phyloP scores from a whole-genome alignment of 1,140 invertebrate species.

The Amyelois transitella region DNA sequence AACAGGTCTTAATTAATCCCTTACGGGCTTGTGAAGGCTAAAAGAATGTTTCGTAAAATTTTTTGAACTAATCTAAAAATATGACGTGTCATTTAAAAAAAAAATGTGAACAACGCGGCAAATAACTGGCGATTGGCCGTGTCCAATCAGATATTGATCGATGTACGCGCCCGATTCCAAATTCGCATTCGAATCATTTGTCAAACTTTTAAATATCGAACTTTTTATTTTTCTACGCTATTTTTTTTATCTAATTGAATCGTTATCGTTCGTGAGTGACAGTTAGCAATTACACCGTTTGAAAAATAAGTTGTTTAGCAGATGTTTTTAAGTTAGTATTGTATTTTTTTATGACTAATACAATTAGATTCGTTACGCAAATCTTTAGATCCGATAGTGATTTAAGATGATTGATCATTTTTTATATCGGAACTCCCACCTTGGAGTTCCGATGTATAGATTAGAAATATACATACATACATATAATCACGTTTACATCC shows the following conservation, averaged over 20 bases:
- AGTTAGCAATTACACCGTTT: constrained; percentile 5
- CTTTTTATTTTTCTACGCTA: constrained; percentile 9
- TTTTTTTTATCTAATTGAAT: constrained; percentile 34
- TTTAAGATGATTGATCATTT: not conserved
- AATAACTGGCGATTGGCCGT: constrained; percentile 33
- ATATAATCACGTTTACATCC: no score
- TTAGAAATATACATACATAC: no score
- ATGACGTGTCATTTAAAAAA: not conserved
- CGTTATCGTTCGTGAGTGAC: constrained; percentile 21
- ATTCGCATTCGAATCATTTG: constrained; percentile 35
- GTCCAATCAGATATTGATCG: constrained; percentile 33
- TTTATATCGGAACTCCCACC: no score
- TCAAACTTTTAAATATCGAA: constrained; percentile 37
- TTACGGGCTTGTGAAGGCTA: no score
- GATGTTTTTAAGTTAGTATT: not conserved
- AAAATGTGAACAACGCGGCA: constrained; percentile 29
- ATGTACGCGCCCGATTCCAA: constrained; percentile 21
- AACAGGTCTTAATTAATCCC: not conserved
- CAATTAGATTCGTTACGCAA: not conserved
- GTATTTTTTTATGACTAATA: not conserved
- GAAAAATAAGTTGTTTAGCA: not conserved
- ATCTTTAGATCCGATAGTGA: not conserved
- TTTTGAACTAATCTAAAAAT: not conserved
- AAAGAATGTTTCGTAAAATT: no score
- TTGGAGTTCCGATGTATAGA: no score